Base-by-base conservation (phyloP, 1,140 invertebrate genomes). In the Calycopis cecrops region DNA sequence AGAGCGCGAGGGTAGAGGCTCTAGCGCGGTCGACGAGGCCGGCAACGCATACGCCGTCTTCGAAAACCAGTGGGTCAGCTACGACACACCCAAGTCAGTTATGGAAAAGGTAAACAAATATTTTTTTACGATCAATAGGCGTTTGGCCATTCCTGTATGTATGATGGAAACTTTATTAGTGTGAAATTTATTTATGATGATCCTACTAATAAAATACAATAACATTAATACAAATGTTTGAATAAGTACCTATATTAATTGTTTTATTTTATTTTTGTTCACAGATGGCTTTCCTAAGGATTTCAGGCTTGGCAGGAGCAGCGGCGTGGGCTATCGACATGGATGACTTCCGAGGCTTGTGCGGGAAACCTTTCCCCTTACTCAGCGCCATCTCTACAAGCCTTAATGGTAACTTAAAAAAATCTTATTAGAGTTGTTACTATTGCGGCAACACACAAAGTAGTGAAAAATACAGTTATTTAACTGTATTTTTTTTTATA, bases 11-110 rank as follows among this genome's bases (percentile, higher is more conserved):
- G 90, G 90, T 7, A 87, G 88, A 28, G 95, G 93, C 90, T 70
- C 67, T 1, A 88, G 84, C 48, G 81, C 88, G 6, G 85, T 91
- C 55, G 94, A 96, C 65, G 88, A 90, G 38, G 89, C 90, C n/a
- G 93, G 93, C 7, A 90, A 90, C 34, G 90, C 94, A 0, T 96
- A 92, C 68, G 89, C 93, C 9, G 91, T 92, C 10, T 91, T 91
- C 18, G 93, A 91, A 9, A 91, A 95, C 67, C 94, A 96, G 65
- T 97, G 95, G 95, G 89, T 97, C 40, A 94, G 94, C 1, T 97
- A 93, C 68, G 96, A 97, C 59, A 92, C 95, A 69, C 85, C 89
- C 0, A 78, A 90, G 12, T 91, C 92, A 33, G 85, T 95, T 18
- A 87, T 89, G 55, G 88, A 90, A 59, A 96, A 95, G 90, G 92